A percentile compares a stretch with the other conserved stretches of the same genome.
These are phyloP conservation scores for Apeira syringaria DNA, from an alignment of 2,888 invertebrate genomes.

Conservation along the genomic window DNA sequence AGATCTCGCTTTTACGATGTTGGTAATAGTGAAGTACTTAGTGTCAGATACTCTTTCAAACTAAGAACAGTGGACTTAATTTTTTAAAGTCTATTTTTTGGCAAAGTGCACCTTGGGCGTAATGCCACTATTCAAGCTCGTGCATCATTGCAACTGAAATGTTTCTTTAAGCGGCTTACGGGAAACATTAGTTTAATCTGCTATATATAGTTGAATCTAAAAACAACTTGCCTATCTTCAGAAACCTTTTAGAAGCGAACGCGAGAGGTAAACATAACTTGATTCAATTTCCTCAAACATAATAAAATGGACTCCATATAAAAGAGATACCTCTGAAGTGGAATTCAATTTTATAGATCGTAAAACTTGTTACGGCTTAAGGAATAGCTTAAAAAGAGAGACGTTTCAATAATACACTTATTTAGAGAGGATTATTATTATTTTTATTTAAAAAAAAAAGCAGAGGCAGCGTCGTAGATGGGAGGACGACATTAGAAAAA, in stretches of 20 bases:
- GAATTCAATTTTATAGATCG: constrained; percentile 33
- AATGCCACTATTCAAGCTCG: too few relatives aligned
- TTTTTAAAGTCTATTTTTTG: too few relatives aligned
- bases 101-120: too few relatives aligned
- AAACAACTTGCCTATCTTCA: constrained; percentile 2
- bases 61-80: constrained; percentile 17
- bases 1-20: constrained; percentile 55
- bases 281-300: constrained; percentile 26
- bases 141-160: too few relatives aligned
- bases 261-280: constrained; percentile 24
- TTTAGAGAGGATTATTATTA: too few relatives aligned
- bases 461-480: too few relatives aligned
- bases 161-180: too few relatives aligned
- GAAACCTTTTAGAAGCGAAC: constrained; percentile 16
- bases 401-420: constrained; percentile 31
- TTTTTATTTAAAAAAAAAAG: too few relatives aligned
- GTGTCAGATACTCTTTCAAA: constrained; percentile 20
- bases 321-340: constrained; percentile 27
- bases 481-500: too few relatives aligned
- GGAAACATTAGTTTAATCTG: neutral
- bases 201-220: neutral
- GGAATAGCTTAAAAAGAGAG: constrained; percentile 34
- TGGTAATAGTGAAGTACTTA: constrained; percentile 39
- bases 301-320: constrained; percentile 32
- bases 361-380: constrained; percentile 35